A percentile compares a stretch with the other conserved stretches of the same genome.
phyloP scores from a whole-genome alignment of 1,140 invertebrate genomes.

The Bombus superbus region DNA sequence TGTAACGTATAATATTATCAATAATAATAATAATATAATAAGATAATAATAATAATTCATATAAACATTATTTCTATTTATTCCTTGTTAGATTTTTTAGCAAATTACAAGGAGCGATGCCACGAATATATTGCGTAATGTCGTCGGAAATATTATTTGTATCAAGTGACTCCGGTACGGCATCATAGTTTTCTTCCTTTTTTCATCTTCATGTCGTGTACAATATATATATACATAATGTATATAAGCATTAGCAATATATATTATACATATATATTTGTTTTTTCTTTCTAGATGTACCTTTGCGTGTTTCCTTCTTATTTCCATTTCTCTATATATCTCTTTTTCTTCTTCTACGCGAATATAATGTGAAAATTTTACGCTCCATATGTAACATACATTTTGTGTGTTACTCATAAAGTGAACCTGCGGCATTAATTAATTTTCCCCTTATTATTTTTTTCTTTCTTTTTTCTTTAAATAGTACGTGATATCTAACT shows the following conservation, averaged over 20 bases:
- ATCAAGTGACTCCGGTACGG: constrained; percentile 30
- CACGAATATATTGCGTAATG: constrained; percentile 50
- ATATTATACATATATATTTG: constrained; percentile 74
- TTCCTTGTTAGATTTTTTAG: constrained; percentile 71
- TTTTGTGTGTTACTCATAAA: constrained; percentile 38
- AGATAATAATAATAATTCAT: constrained; percentile 78
- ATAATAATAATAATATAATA: constrained; percentile 64
- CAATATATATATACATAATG: constrained; percentile 76
- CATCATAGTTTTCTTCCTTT: constrained; percentile 32
- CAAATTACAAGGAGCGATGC: constrained; percentile 60
- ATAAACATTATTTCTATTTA: constrained; percentile 81
- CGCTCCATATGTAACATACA: constrained; percentile 49
- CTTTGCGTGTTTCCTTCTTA: constrained; percentile 28
- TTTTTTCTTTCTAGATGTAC: constrained; percentile 46
- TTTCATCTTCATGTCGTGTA: constrained; percentile 30
- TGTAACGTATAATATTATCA: constrained; percentile 75
- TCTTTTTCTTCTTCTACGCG: constrained; percentile 51
- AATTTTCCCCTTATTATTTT: constrained; percentile 49
- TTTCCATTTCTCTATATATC: constrained; percentile 1
- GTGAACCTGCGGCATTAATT: constrained; percentile 46
- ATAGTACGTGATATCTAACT: constrained; percentile 65
- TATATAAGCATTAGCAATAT: constrained; percentile 72
- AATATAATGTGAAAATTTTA: constrained; percentile 66
- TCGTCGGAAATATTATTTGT: constrained; percentile 41
- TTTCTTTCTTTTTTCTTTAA: constrained; percentile 45